Percentiles rank a stretch among this genome's conserved stretches.
These are phyloP conservation scores for Semaprochilodus insignis DNA, from an alignment of 2,797 vertebrate species.

Conservation along the genomic window DNA sequence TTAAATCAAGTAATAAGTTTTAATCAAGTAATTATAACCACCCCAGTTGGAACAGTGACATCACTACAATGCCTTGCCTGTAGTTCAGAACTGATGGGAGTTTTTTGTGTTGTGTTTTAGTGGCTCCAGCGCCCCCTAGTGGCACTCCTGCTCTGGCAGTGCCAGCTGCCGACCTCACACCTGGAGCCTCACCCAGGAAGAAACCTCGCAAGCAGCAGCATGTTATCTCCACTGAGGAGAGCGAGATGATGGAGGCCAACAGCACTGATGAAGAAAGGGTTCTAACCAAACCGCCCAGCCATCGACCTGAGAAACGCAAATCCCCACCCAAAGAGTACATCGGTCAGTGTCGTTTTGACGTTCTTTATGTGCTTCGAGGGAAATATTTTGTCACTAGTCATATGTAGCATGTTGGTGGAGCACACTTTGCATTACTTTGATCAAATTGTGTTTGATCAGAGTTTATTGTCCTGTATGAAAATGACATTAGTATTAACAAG, in stretches of 20 bases:
- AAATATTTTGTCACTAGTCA: no score
- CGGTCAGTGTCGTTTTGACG: conserved; percentile 73
- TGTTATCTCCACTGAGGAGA: conserved; percentile 96
- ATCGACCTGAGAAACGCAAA: conserved; percentile 91
- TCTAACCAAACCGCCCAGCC: conserved; percentile 83
- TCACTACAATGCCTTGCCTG: neutral
- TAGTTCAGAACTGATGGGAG: neutral
- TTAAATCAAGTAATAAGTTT: no score
- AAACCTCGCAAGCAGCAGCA: conserved; percentile 99
- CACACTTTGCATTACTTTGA: no score
- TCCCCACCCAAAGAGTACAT: conserved; percentile 97
- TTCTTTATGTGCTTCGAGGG: no score
- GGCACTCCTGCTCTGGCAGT: conserved; percentile 80
- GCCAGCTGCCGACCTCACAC: conserved; percentile 85
- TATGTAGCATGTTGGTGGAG: no score
- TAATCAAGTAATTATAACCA: no score
- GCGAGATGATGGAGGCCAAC: conserved; percentile 98
- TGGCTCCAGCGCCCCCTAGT: conserved; percentile 46
- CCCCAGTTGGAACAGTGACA: neutral
- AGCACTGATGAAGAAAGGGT: conserved; percentile 96
- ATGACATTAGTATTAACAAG: no score
- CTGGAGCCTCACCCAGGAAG: conserved; percentile 95
- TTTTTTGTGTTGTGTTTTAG: conserved; percentile 3
- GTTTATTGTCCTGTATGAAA: no score
- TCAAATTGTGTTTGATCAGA: no score